A percentile compares a stretch with the other conserved stretches of the same genome.
Evolutionary conservation across 2,797 vertebrate species (phyloP).

Genomic region (Sebastes trivittatus): DNA sequence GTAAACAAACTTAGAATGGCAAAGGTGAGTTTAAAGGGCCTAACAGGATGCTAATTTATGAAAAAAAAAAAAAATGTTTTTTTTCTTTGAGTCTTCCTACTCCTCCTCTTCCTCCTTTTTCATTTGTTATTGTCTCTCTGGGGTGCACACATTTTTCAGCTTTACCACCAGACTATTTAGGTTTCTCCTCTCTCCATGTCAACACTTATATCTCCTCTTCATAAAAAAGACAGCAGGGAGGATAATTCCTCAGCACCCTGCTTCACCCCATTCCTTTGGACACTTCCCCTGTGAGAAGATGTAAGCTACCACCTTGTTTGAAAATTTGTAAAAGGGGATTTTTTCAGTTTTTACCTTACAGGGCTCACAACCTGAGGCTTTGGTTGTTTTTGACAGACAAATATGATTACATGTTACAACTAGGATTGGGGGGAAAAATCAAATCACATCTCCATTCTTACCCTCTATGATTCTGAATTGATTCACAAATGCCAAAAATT

Average conservation of each 20-base stretch:
- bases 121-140: slow-evolving; percentile 26
- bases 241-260: slow-evolving; percentile 29
- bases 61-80: slow-evolving; percentile 7
- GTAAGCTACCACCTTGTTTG: slow-evolving; percentile 37
- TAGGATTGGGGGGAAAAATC: neutral
- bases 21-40: slow-evolving; percentile 67
- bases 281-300: slow-evolving; percentile 48
- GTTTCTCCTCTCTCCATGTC: slow-evolving; percentile 16
- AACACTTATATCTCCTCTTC: slow-evolving; percentile 28
- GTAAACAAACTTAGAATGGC: slow-evolving; percentile 74
- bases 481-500: neutral
- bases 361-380: slow-evolving; percentile 14
- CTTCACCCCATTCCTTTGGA: slow-evolving; percentile 42
- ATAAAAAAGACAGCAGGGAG: slow-evolving; percentile 22
- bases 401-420: slow-evolving; percentile 26
- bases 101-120: slow-evolving; percentile 1
- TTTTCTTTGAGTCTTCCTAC: slow-evolving; percentile 8
- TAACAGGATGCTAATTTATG: slow-evolving; percentile 30
- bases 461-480: neutral
- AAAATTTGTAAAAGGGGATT: slow-evolving; percentile 19
- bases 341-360: slow-evolving; percentile 25
- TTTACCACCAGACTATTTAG: neutral
- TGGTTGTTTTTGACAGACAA: slow-evolving; percentile 44
- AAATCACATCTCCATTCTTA: neutral
- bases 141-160: slow-evolving; percentile 1